phyloP scores from a whole-genome alignment of 2,113 vertebrate species.

The Xiphias gladius region DNA sequence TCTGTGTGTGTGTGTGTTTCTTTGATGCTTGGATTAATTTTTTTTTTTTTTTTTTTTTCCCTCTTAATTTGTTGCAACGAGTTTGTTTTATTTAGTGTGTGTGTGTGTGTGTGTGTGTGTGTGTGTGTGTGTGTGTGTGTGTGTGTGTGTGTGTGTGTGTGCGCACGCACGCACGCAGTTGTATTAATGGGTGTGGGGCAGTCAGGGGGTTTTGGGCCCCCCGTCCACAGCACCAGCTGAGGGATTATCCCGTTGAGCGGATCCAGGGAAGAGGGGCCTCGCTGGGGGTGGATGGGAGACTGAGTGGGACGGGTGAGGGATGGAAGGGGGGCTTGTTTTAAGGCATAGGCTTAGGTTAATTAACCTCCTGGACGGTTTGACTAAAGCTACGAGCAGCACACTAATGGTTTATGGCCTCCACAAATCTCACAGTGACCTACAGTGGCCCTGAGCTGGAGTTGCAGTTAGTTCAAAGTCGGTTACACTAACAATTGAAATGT shows the following conservation, averaged over 20 bases:
- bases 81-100: conserved; percentile 26
- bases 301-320: conserved; percentile 9
- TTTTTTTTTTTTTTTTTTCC: conserved; percentile 10
- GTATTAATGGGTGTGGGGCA: conserved; percentile 21
- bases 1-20: not conserved
- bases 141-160: conserved; percentile 25
- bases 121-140: conserved; percentile 5
- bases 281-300: conserved; percentile 30
- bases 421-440: conserved; percentile 31
- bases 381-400: conserved; percentile 35
- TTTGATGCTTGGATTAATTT: conserved; percentile 1
- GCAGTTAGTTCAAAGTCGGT: conserved; percentile 4
- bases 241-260: conserved; percentile 77
- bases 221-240: conserved; percentile 77
- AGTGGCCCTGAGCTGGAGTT: conserved; percentile 4
- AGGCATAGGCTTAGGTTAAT: conserved; percentile 75
- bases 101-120: conserved; percentile 28
- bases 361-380: conserved; percentile 70
- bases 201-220: conserved; percentile 42
- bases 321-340: conserved; percentile 40
- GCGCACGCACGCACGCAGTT: conserved; percentile 25
- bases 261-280: conserved; percentile 70
- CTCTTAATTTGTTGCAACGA: conserved; percentile 16
- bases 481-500: conserved; percentile 13
- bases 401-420: conserved; percentile 64